Base-by-base conservation (phyloP, 2,113 vertebrate species). In the Saccopteryx leptura region DNA sequence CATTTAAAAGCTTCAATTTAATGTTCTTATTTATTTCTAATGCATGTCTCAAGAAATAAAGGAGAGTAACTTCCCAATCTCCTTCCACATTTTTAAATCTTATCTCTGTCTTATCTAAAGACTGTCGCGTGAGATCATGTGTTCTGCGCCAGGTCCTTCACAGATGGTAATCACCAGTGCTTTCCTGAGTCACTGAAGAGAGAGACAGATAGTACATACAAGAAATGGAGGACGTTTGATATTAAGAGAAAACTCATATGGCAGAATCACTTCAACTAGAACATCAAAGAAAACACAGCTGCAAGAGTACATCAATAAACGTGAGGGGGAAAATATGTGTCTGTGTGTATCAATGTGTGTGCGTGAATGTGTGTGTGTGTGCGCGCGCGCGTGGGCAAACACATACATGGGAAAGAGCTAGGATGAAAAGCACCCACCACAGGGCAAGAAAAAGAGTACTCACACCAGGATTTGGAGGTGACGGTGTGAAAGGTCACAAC, bases 1-100 rank as follows among this genome's bases (percentile, higher is more conserved):
- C 61, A 85, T 71, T 81, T 71, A 96, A 79, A 95, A 94, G 78
- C 79, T 50, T 86, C 82, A 82, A 11, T 91, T 87, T 93, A 71
- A 87, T 81, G 65, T 63, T 90, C 60, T 81, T 95, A 58, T 93
- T 96, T 96, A 96, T 94, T 93, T 86, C 52, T 71, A 79, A 91
- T n/a, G 72, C 52, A 91, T 94, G 91, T 91, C 91, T 93, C 58
- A 90, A 93, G 50, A 96, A 88, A 83, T 81, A 91, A 52, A 79
- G 78, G 82, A 88, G 96, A 90, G 76, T 84, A 24, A 80, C 39
- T 91, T 95, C 58, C 63, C 75, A 94, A 3, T 72, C 39, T 68
- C 50, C 28, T 76, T 52, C 79, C 10, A 46, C 66, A 39, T 56
- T 79, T 97, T 81, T 18, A 66, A 94, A 88, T 52, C 66, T 78